Conservation (phyloP, 2,113 vertebrate species). For the Ranitomeya variabilis region DNA sequence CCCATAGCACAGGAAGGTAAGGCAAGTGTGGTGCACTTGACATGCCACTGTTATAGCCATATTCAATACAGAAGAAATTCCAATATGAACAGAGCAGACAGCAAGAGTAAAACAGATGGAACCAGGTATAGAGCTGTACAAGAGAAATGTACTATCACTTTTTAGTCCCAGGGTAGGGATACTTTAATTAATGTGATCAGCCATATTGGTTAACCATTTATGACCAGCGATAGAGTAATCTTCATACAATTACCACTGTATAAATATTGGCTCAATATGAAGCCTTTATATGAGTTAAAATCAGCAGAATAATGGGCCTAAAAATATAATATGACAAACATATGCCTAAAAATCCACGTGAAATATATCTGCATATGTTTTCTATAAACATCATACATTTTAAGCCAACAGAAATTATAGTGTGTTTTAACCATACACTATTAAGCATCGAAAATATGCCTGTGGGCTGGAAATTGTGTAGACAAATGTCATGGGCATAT, state of each 20-base stretch:
- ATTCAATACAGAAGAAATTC: too few relatives aligned
- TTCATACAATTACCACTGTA: neutral
- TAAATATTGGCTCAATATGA: neutral
- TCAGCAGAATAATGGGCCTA: neutral
- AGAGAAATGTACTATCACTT: too few relatives aligned
- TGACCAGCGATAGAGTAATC: neutral
- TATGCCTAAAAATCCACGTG: neutral
- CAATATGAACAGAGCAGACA: too few relatives aligned
- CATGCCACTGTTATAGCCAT: too few relatives aligned
- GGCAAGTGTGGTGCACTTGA: too few relatives aligned
- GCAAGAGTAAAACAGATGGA: too few relatives aligned
- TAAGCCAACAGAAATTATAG: conserved; percentile 49
- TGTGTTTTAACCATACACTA: conserved; percentile 34
- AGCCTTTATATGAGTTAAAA: neutral
- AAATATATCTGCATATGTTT: conserved; percentile 20
- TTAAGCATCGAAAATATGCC: conserved; percentile 28
- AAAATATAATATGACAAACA: conserved; percentile 13
- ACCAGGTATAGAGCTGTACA: too few relatives aligned
- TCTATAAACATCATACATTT: conserved; percentile 53
- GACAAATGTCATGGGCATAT: conserved; percentile 23
- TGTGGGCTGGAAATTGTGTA: conserved; percentile 39
- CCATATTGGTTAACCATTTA: neutral
- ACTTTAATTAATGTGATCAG: too few relatives aligned
- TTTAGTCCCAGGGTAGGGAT: too few relatives aligned
- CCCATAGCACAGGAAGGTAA: too few relatives aligned